These are phyloP conservation scores for Caenorhabditis angaria DNA, from an alignment of 2,888 invertebrate genomes.

Conservation along the genomic window DNA sequence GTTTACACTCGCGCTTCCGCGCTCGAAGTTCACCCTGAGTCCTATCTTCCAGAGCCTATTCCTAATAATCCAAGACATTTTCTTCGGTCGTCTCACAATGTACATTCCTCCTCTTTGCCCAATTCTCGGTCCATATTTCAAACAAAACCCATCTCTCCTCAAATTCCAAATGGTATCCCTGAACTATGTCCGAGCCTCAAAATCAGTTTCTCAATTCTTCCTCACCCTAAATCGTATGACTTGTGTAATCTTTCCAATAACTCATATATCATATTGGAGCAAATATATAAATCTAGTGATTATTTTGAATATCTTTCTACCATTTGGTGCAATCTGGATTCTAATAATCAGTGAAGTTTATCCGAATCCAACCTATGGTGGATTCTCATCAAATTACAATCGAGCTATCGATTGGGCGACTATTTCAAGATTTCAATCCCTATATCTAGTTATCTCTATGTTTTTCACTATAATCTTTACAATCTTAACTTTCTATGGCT, in stretches of 20 bases:
- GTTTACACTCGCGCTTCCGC: no score
- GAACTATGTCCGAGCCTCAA: slow-evolving; percentile 9
- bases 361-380: neutral
- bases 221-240: slow-evolving; percentile 18
- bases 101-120: no score
- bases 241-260: slow-evolving; percentile 18
- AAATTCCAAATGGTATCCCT: neutral
- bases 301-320: neutral
- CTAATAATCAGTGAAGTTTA: slow-evolving; percentile 6
- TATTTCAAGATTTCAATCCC: slow-evolving; percentile 15
- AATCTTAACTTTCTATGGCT: slow-evolving; percentile 8
- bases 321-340: slow-evolving; percentile 11
- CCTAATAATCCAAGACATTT: no score
- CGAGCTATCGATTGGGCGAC: slow-evolving; percentile 7
- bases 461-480: slow-evolving; percentile 15
- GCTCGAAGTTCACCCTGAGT: no score
- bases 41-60: no score
- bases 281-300: neutral
- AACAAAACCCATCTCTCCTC: neutral
- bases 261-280: slow-evolving; percentile 13
- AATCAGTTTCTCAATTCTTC: slow-evolving; percentile 15
- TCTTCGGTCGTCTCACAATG: no score
- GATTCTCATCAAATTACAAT: neutral
- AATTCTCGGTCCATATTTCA: no score
- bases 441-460: slow-evolving; percentile 9